phyloP scores from a whole-genome alignment of 2,113 vertebrate genomes.

The Cochlearius cochlearius region DNA sequence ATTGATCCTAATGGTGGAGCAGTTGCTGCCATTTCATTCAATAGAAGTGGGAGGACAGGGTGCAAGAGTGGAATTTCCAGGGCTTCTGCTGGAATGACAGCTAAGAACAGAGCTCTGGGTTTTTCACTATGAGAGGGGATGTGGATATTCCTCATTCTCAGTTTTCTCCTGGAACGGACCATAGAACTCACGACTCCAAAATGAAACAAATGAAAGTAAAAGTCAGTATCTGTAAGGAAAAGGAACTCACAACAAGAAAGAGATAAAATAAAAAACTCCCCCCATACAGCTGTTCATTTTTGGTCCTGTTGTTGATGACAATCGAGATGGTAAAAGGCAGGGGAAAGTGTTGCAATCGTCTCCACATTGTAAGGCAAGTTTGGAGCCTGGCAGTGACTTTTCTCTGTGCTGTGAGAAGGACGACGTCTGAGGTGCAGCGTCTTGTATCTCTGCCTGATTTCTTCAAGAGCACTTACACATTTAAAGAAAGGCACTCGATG shows the following conservation, averaged over 20 bases:
- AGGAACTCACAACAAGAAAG: neutral
- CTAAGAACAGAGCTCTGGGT: neutral
- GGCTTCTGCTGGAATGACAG: neutral
- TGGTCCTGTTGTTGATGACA: neutral
- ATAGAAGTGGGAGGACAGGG: conserved; percentile 72
- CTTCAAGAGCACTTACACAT: neutral
- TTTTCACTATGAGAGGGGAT: neutral
- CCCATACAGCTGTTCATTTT: accelerated
- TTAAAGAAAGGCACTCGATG: neutral
- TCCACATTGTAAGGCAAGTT: neutral
- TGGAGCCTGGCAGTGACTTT: neutral
- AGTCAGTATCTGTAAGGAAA: neutral
- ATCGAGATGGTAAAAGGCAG: neutral
- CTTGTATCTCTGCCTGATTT: neutral
- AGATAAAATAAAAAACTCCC: neutral
- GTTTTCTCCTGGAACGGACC: accelerated
- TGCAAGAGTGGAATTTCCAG: conserved; percentile 25
- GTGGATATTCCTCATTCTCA: neutral
- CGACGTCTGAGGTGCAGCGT: neutral
- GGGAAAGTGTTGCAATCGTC: neutral
- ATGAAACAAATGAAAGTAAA: neutral
- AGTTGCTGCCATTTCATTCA: conserved; percentile 81
- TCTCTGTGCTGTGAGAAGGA: neutral
- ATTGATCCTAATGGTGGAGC: conserved; percentile 88
- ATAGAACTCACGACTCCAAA: neutral